A percentile compares a stretch with the other conserved stretches of the same genome.
These are phyloP conservation scores for Nemapogon koenigi DNA, from an alignment of 2,888 invertebrate species.

Conservation along the genomic window DNA sequence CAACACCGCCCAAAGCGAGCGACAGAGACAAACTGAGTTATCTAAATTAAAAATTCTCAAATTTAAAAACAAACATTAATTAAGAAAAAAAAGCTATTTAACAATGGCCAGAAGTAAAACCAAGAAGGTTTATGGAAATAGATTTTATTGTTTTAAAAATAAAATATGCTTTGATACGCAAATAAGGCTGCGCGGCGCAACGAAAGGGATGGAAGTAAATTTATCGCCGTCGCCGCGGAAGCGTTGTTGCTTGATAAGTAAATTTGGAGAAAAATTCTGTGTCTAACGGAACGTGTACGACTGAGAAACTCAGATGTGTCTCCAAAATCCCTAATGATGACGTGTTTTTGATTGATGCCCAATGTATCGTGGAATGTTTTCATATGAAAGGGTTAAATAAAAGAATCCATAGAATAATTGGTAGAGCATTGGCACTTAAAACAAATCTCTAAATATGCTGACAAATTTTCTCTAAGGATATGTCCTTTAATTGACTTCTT, in stretches of 20 bases:
- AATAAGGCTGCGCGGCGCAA: constrained; percentile 31
- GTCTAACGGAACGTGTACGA: constrained; percentile 38
- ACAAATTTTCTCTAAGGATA: too few relatives aligned
- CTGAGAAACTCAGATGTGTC: constrained; percentile 36
- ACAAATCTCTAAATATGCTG: too few relatives aligned
- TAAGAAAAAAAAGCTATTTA: neutral
- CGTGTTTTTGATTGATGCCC: constrained; percentile 29
- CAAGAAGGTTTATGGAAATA: too few relatives aligned
- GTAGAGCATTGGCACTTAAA: too few relatives aligned
- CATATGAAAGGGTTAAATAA: constrained; percentile 4
- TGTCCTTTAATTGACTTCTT: too few relatives aligned
- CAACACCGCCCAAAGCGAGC: constrained; percentile 58
- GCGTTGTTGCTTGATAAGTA: constrained; percentile 36
- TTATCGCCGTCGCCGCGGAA: constrained; percentile 51
- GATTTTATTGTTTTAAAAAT: too few relatives aligned
- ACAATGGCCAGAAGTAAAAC: too few relatives aligned
- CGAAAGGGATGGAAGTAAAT: constrained; percentile 60
- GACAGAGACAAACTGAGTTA: constrained; percentile 52
- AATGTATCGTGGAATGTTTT: neutral
- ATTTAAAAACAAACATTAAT: neutral
- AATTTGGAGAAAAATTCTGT: constrained; percentile 37
- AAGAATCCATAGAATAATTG: too few relatives aligned
- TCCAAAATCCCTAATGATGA: constrained; percentile 40
- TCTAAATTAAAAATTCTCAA: constrained; percentile 2
- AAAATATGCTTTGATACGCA: constrained; percentile 22